phyloP scores from a whole-genome alignment of 1,140 invertebrate species.

The Apis cerana region DNA sequence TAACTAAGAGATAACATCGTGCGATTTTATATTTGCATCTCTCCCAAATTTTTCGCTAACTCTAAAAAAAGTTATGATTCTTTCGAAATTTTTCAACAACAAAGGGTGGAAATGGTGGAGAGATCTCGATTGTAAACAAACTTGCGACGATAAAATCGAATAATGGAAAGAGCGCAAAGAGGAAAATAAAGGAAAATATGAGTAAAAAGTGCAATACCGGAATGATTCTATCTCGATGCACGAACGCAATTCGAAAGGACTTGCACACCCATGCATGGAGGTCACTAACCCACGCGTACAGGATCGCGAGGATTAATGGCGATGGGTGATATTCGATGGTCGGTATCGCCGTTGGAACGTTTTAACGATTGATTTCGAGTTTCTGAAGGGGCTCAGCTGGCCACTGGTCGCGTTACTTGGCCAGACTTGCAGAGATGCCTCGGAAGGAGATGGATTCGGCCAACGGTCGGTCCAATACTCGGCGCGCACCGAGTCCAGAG shows the following conservation, averaged over 20 bases:
- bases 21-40: not conserved
- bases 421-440: not conserved
- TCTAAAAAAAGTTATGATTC: not conserved
- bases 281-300: not conserved
- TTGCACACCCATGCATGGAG: too few species aligned
- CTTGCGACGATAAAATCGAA: not conserved
- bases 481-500: not conserved
- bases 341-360: not conserved
- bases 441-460: not conserved
- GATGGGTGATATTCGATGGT: not conserved
- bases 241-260: not conserved
- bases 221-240: not conserved
- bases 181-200: not conserved
- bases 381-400: not conserved
- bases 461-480: not conserved
- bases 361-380: not conserved
- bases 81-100: not conserved
- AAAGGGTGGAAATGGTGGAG: too few species aligned
- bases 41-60: not conserved
- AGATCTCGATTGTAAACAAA: not conserved
- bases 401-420: not conserved
- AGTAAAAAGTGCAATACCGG: not conserved
- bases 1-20: not conserved
- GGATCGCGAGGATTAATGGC: not conserved
- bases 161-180: too few species aligned